Percentiles rank a stretch among this genome's conserved stretches.
phyloP scores from a whole-genome alignment of 2,888 invertebrate genomes.

The Lypha dubia region DNA sequence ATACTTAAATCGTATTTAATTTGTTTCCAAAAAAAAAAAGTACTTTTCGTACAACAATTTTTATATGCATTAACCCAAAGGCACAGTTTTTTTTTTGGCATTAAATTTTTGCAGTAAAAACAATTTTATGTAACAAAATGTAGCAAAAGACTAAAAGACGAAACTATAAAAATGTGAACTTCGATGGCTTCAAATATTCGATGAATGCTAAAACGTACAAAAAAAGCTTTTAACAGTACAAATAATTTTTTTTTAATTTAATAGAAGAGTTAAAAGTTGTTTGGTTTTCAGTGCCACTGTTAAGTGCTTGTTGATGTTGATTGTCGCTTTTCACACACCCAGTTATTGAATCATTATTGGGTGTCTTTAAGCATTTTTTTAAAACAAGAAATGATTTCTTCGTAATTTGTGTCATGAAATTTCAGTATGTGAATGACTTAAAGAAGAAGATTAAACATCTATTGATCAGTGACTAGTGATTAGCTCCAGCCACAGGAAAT shows the following conservation, averaged over 20 bases:
- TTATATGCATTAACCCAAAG: constrained; percentile 29
- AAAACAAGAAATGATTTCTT: background rate
- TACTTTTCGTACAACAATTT: constrained; percentile 12
- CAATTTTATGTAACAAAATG: constrained; percentile 9
- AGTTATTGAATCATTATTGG: background rate
- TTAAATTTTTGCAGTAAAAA: background rate
- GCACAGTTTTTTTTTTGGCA: background rate
- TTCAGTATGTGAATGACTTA: background rate
- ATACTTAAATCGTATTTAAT: background rate
- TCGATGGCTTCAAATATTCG: background rate
- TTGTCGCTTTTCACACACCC: background rate
- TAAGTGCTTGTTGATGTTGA: too few species aligned
- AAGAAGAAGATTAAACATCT: background rate
- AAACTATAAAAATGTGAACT: background rate
- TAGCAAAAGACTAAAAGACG: background rate
- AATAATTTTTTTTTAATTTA: too few species aligned
- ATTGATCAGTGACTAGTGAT: too few species aligned
- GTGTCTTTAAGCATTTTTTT: background rate
- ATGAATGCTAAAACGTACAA: background rate
- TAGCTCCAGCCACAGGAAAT: too few species aligned
- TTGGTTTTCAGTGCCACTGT: too few species aligned
- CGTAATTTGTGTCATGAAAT: background rate
- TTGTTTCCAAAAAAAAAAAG: background rate
- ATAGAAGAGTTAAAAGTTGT: too few species aligned
- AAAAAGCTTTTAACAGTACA: background rate